phyloP scores from a whole-genome alignment of 2,888 invertebrate species.

The Drosophila cognata region DNA sequence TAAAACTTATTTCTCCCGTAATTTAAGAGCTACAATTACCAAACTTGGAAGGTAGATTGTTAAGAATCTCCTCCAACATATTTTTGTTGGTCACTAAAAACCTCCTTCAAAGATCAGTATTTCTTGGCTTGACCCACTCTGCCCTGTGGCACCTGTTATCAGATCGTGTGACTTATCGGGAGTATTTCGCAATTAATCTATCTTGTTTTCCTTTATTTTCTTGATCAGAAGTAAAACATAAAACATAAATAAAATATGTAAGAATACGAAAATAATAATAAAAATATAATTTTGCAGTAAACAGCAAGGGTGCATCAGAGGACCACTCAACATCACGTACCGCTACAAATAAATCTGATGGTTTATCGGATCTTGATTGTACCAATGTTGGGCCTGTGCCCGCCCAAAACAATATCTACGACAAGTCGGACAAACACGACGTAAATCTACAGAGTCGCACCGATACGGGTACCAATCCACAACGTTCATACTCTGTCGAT shows the following conservation, averaged over 20 bases:
- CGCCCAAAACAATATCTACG: too few relatives aligned
- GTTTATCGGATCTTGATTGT: too few relatives aligned
- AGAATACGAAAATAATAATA: neutral
- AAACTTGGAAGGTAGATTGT: neutral
- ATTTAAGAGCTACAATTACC: neutral
- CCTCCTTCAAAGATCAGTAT: neutral
- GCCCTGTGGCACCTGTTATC: neutral
- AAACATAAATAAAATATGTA: neutral
- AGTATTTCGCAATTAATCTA: neutral
- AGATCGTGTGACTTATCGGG: neutral
- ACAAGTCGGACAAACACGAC: too few relatives aligned
- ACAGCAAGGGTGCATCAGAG: neutral
- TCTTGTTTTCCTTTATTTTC: neutral
- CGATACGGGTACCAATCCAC: constrained; percentile 37
- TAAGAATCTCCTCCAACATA: neutral
- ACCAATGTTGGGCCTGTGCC: too few relatives aligned
- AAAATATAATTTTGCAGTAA: neutral
- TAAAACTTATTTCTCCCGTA: neutral
- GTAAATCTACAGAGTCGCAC: too few relatives aligned
- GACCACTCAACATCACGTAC: too few relatives aligned
- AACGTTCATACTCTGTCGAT: constrained; percentile 54
- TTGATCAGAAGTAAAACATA: neutral
- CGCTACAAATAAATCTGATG: too few relatives aligned
- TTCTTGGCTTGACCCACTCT: neutral
- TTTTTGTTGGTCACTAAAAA: too few relatives aligned